These are phyloP conservation scores for Caenorhabditis sp. DNA, from an alignment of 2,888 invertebrate species.

Conservation along the genomic window DNA sequence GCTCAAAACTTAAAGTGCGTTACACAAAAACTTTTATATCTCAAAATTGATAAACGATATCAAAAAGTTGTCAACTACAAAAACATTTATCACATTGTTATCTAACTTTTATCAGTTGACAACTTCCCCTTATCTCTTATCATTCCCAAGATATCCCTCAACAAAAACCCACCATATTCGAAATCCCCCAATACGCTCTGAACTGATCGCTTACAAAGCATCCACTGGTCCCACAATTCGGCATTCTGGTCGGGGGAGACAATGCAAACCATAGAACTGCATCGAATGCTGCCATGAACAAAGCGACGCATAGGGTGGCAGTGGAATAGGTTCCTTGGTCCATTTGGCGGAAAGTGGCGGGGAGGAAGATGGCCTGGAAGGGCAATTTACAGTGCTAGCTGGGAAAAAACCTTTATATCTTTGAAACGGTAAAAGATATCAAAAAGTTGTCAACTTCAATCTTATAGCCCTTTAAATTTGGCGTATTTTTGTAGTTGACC, in stretches of 20 bases:
- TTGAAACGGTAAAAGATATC: too few relatives aligned
- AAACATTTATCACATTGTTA: neutral
- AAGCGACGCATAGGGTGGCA: constrained; percentile 7
- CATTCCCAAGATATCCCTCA: neutral
- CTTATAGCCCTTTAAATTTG: too few relatives aligned
- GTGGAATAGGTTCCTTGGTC: constrained; percentile 37
- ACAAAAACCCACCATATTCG: constrained; percentile 50
- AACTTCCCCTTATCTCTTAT: too few relatives aligned
- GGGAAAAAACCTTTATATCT: too few relatives aligned
- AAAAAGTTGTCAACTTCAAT: too few relatives aligned
- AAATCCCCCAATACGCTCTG: constrained; percentile 55
- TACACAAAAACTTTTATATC: too few relatives aligned
- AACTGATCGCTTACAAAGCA: constrained; percentile 58
- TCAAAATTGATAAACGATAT: too few relatives aligned
- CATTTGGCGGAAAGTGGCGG: constrained; percentile 19
- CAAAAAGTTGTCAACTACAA: neutral
- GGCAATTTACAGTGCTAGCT: too few relatives aligned
- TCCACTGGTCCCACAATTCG: constrained; percentile 49
- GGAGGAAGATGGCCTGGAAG: constrained; percentile 42
- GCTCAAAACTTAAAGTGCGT: too few relatives aligned
- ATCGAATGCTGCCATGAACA: constrained; percentile 21
- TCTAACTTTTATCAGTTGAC: too few relatives aligned
- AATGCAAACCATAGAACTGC: constrained; percentile 31
- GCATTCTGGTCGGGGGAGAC: constrained; percentile 22
- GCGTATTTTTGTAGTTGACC: too few relatives aligned